Percentiles rank a stretch among this genome's conserved stretches.
phyloP scores from a whole-genome alignment of 2,113 vertebrate genomes.

The Columba livia region DNA sequence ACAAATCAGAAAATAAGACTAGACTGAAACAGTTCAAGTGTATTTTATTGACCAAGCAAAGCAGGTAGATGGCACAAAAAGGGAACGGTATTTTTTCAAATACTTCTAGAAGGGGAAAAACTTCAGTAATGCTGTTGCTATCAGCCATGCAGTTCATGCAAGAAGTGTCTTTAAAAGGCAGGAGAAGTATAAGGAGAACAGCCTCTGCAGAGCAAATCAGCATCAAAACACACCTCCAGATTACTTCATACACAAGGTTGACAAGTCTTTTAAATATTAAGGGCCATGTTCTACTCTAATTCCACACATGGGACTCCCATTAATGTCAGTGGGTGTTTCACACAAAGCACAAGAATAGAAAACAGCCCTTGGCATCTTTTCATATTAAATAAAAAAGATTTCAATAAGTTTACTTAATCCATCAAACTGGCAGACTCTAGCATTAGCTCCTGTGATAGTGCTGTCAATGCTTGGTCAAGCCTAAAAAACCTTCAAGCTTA shows the following conservation, averaged over 20 bases:
- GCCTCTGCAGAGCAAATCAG: neutral
- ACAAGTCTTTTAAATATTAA: constrained; percentile 64
- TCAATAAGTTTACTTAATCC: constrained; percentile 69
- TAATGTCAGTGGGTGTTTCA: constrained; percentile 53
- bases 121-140: neutral
- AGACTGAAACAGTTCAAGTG: neutral
- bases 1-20: neutral
- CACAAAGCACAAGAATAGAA: constrained; percentile 20
- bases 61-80: neutral
- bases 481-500: constrained; percentile 67
- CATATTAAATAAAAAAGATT: constrained; percentile 42
- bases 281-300: neutral
- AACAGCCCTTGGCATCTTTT: constrained; percentile 49
- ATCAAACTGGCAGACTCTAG: constrained; percentile 51
- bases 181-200: neutral
- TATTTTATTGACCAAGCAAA: neutral
- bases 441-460: constrained; percentile 55
- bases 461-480: constrained; percentile 67
- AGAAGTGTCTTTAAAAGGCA: neutral
- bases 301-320: constrained; percentile 37
- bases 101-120: neutral
- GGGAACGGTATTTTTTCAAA: neutral
- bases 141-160: neutral
- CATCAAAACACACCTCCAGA: constrained; percentile 14
- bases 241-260: constrained; percentile 15